Conservation (phyloP, 2,113 vertebrate genomes). For the Microtus richardsoni region DNA sequence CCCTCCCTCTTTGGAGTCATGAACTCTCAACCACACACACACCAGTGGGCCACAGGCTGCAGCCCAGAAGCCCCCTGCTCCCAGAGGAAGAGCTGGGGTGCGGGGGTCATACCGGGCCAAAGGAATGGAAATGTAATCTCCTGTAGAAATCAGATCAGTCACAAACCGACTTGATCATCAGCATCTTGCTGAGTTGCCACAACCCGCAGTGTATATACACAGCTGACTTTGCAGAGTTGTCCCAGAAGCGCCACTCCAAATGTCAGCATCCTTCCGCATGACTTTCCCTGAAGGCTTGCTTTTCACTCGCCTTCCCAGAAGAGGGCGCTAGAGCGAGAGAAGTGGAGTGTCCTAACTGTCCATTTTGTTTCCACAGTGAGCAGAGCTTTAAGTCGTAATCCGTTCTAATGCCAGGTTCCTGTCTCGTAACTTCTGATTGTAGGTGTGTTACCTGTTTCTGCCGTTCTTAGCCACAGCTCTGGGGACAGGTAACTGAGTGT, state of each 20-base stretch:
- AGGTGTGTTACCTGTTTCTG: constrained; percentile 75
- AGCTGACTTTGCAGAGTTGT: background rate
- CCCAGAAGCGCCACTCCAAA: background rate
- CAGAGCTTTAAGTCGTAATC: constrained; percentile 86
- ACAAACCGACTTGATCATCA: background rate
- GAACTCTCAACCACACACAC: constrained; percentile 58
- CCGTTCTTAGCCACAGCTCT: constrained; percentile 54
- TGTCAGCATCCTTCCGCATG: constrained; percentile 31
- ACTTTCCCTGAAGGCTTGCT: constrained; percentile 60
- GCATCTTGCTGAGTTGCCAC: background rate
- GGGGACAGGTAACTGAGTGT: constrained; percentile 64
- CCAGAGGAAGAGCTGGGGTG: background rate
- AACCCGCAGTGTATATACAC: background rate
- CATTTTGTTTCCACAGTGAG: constrained; percentile 58
- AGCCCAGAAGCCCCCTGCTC: background rate
- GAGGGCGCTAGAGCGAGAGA: constrained; percentile 56
- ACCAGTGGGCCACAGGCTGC: background rate
- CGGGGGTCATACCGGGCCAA: background rate
- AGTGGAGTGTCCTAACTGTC: constrained; percentile 25
- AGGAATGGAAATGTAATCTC: background rate
- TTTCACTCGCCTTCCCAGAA: constrained; percentile 52
- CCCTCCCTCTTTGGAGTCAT: constrained; percentile 61
- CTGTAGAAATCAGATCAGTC: background rate
- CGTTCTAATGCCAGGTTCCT: constrained; percentile 75
- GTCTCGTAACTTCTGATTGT: constrained; percentile 70